phyloP scores from a whole-genome alignment of 2,113 vertebrate species.

The Strix aluco region DNA sequence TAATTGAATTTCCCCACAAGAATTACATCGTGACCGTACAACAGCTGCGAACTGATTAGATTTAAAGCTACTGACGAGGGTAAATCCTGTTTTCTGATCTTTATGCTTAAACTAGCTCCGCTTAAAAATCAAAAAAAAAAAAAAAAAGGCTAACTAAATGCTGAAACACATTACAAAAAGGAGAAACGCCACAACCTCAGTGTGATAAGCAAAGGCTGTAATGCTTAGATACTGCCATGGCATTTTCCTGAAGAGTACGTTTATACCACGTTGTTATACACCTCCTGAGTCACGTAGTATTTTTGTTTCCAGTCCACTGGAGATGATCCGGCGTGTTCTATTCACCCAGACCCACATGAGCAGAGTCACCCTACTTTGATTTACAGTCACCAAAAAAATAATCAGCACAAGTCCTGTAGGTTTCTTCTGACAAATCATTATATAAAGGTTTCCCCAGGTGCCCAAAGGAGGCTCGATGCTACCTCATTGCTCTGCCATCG shows the following conservation, averaged over 20 bases:
- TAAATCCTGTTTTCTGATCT: conserved; percentile 53
- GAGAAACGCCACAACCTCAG: neutral
- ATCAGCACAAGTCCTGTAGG: too few relatives aligned
- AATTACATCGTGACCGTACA: neutral
- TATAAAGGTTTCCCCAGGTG: neutral
- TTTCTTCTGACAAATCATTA: neutral
- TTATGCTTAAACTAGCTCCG: conserved; percentile 31
- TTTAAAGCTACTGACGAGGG: conserved; percentile 14
- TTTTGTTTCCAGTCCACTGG: neutral
- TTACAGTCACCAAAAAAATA: too few relatives aligned
- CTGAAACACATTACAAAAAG: neutral
- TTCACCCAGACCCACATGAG: neutral
- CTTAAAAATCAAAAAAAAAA: neutral
- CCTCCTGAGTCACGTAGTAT: neutral
- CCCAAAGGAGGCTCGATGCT: neutral
- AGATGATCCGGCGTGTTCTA: fast-evolving
- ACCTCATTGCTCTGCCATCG: neutral
- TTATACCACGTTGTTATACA: neutral
- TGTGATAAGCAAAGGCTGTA: neutral
- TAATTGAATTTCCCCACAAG: conserved; percentile 47
- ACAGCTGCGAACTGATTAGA: conserved; percentile 54
- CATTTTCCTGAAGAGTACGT: neutral
- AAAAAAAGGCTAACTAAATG: neutral
- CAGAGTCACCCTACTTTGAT: neutral
- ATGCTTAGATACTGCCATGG: neutral